Evolutionary conservation across 1,140 invertebrate genomes (phyloP), one percentile per base, ranked within the genome.

Genomic region (Calycopis cecrops): DNA sequence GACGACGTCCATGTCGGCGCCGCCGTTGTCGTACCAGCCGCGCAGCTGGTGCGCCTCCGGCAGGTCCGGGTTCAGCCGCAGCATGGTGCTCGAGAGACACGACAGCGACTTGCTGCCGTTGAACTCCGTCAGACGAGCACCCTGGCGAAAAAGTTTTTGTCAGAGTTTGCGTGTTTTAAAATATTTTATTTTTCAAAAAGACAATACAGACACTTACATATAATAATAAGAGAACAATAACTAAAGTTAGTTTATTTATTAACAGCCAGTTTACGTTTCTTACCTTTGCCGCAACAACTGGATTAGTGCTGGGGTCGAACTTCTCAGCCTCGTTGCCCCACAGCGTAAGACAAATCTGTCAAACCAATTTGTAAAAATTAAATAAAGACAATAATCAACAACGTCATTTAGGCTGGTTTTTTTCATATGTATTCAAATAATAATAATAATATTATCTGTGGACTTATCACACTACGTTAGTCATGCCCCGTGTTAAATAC

Each of bases 1-100:
- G 50, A 85, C 90, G 7, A 88, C 71, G 16, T 92, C 90, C 57
- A 90, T 85, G 14, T 89, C 81, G 7, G 87, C 89, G 11, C 94
- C 95, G 33, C 92, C 92, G 57, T 92, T 91, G 68, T 97, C 95
- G 74, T 92, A 99, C 98, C 98, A 99, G 18, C 95, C 96, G 51
- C 94, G 90, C 18, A 99, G 88, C 60, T 91, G 89, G 75, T 97
- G 94, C 0, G 95, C 94, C 77, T 98, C 96, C 4, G 92, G 90
- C 8, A 98, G 89, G 76, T 99, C 97, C 0, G 98, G 98, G 88
- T 99, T 96, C 0, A 96, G 73, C 70, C 94, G 91, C 40, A 96
- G 35, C 55, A 90, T 83, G 4, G 91, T 91, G 4, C 91, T 92
- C 11, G 70, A 63, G 1, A 91, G 12, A 14, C 90, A 80, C 0